A percentile compares a stretch with the other conserved stretches of the same genome.
phyloP scores from a whole-genome alignment of 2,797 vertebrate species.

The Huso huso region DNA sequence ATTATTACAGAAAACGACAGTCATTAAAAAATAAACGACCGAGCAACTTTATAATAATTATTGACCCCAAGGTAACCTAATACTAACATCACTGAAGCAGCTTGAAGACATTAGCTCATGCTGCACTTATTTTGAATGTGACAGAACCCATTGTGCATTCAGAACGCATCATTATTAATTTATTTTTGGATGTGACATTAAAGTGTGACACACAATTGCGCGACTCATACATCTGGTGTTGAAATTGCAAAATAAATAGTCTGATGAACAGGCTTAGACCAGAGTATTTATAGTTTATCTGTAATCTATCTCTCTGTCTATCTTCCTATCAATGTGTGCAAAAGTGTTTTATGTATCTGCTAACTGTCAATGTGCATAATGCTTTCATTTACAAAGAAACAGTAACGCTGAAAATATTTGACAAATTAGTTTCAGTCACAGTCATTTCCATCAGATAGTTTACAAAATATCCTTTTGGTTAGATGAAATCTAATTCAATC shows the following conservation, averaged over 20 bases:
- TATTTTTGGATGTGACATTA: slow-evolving; percentile 4
- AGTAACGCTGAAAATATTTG: no score
- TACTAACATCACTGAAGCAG: not conserved
- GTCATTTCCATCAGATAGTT: no score
- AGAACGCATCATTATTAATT: not conserved
- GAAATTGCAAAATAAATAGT: slow-evolving; percentile 14
- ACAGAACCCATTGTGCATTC: not conserved
- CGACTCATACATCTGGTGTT: slow-evolving; percentile 10
- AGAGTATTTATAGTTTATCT: no score
- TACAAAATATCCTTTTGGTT: no score
- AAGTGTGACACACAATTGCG: not conserved
- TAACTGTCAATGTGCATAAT: no score
- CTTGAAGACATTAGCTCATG: not conserved
- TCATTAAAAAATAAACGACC: not conserved
- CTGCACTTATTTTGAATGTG: not conserved
- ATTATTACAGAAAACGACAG: slow-evolving; percentile 10
- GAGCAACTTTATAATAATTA: slow-evolving; percentile 8
- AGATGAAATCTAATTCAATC: no score
- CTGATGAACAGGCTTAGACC: not conserved
- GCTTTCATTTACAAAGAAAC: no score
- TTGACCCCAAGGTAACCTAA: slow-evolving; percentile 1
- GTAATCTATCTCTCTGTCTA: no score
- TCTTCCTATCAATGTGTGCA: no score
- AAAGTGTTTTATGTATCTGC: no score
- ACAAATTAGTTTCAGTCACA: no score